Conservation (phyloP, 2,888 invertebrate genomes). For the Polydesmus complanatus region DNA sequence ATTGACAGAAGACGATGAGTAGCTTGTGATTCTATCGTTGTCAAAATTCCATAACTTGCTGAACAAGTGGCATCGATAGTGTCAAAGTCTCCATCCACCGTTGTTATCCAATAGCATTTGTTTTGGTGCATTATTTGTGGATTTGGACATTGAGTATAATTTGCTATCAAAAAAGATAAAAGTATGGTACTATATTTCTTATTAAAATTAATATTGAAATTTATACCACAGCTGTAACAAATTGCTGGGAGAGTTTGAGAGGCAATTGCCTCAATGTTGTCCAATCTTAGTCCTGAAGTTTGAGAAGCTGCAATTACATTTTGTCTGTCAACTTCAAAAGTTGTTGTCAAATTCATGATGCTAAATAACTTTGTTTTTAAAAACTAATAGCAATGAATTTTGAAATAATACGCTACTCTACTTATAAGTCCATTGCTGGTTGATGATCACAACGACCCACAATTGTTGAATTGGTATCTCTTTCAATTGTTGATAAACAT, state of each 20-base stretch:
- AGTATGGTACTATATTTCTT: too few species aligned
- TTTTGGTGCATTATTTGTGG: background rate
- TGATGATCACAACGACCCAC: background rate
- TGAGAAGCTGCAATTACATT: background rate
- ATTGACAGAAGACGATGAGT: background rate
- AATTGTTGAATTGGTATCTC: background rate
- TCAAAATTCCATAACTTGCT: background rate
- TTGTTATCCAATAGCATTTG: background rate
- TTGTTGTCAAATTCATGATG: background rate
- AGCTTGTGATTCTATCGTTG: background rate
- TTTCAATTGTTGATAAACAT: background rate
- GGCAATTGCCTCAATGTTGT: background rate
- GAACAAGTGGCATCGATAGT: background rate
- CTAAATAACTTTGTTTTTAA: background rate
- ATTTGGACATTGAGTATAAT: background rate
- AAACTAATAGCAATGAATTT: background rate
- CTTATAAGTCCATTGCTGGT: background rate
- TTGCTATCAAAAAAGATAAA: too few species aligned
- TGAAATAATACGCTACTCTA: background rate
- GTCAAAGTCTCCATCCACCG: background rate
- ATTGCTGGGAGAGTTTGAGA: background rate
- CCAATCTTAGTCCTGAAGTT: background rate
- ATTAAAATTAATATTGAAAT: too few species aligned
- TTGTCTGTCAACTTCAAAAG: background rate
- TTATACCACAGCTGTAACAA: background rate